phyloP scores from a whole-genome alignment of 2,888 invertebrate genomes.

The Eulithis testata region DNA sequence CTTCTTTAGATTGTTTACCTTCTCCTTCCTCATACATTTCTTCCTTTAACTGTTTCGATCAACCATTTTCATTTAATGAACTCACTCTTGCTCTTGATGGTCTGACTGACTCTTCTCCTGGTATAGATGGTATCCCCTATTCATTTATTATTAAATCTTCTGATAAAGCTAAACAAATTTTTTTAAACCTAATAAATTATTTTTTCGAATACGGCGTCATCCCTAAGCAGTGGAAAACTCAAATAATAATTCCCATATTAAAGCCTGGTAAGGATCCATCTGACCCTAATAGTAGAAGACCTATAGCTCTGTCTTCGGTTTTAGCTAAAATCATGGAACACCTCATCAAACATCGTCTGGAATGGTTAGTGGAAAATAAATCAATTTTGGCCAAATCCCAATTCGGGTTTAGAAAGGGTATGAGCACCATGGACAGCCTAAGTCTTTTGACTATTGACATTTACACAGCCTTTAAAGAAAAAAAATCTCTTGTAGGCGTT shows the following conservation, averaged over 20 bases:
- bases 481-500: conserved; percentile 35
- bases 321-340: conserved; percentile 41
- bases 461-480: conserved; percentile 30
- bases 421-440: conserved; percentile 45
- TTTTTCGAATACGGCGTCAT: conserved; percentile 18
- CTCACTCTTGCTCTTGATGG: conserved; percentile 14
- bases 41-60: neutral
- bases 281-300: conserved; percentile 17
- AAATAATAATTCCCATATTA: conserved; percentile 42
- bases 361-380: conserved; percentile 42
- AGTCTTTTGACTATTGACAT: conserved; percentile 42
- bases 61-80: conserved; percentile 17
- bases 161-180: conserved; percentile 8
- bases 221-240: conserved; percentile 38
- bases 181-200: conserved; percentile 2
- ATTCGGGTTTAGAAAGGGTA: conserved; percentile 45
- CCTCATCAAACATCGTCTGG: conserved; percentile 41
- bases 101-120: conserved; percentile 26
- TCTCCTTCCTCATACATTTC: conserved; percentile 3
- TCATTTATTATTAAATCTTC: conserved; percentile 21
- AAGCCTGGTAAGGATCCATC: conserved; percentile 41
- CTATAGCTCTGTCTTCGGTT: conserved; percentile 36
- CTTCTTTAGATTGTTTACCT: neutral
- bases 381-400: conserved; percentile 32
- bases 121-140: conserved; percentile 25